Percentiles rank a stretch among this genome's conserved stretches.
Conservation (phyloP, 2,888 invertebrate genomes). For the Sinopyrophorus schimmeli region DNA sequence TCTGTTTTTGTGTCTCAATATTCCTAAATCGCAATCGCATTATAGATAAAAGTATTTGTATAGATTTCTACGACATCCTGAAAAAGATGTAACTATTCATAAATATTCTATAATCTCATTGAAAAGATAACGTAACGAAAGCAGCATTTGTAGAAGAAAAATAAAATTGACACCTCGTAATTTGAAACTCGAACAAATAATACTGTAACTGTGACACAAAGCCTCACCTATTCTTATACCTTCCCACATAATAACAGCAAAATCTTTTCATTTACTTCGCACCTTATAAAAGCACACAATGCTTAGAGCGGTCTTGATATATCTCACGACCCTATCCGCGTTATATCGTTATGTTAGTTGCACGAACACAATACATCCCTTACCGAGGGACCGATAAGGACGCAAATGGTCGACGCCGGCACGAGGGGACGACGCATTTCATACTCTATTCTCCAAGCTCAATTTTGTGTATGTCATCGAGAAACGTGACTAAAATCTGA, state of each 20-base stretch:
- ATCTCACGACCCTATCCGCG: conserved; percentile 44
- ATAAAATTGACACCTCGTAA: conserved; percentile 33
- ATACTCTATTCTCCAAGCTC: conserved; percentile 50
- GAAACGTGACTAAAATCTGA: conserved; percentile 54
- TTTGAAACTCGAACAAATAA: conserved; percentile 38
- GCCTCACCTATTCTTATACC: conserved; percentile 44
- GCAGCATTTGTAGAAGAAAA: conserved; percentile 11
- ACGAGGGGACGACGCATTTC: conserved; percentile 46
- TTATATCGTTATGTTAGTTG: conserved; percentile 43
- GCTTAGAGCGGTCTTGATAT: conserved; percentile 36
- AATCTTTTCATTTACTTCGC: conserved; percentile 43
- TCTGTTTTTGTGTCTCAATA: too few relatives aligned
- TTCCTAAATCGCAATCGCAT: too few relatives aligned
- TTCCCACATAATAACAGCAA: conserved; percentile 38
- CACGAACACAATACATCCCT: conserved; percentile 41
- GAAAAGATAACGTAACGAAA: conserved; percentile 6
- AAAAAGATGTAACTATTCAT: conserved; percentile 3
- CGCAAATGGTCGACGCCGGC: conserved; percentile 36
- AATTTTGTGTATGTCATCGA: conserved; percentile 54
- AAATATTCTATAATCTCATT: conserved; percentile 22
- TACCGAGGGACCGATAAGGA: conserved; percentile 37
- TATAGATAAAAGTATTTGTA: not conserved
- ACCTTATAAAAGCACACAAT: conserved; percentile 40
- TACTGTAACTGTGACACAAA: conserved; percentile 47
- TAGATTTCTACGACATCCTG: not conserved